Evolutionary conservation across 2,797 vertebrate genomes (phyloP).

Genomic region (Gila robusta): DNA sequence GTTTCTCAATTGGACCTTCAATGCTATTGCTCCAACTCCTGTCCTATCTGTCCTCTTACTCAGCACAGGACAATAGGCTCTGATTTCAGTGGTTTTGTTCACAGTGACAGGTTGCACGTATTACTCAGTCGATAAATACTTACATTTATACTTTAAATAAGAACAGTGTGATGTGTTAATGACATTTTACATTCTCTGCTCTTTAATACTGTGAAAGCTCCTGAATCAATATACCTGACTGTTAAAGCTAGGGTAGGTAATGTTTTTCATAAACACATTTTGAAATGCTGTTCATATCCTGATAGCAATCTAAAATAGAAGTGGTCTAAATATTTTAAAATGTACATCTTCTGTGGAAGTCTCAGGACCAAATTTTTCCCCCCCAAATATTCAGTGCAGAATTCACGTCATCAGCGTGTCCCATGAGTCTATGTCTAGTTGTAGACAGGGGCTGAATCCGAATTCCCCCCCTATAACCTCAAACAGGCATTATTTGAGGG

Average conservation of each 20-base stretch:
- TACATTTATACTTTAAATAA: background rate
- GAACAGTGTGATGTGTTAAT: constrained; percentile 32
- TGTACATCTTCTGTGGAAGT: background rate
- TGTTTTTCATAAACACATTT: background rate
- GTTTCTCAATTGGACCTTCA: constrained; percentile 70
- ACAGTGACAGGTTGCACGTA: background rate
- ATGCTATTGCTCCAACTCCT: constrained; percentile 62
- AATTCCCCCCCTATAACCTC: no score
- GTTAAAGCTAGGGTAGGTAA: background rate
- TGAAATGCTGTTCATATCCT: background rate
- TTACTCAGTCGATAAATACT: constrained; percentile 31
- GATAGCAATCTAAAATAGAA: background rate
- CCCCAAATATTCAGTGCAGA: no score
- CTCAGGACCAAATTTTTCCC: no score
- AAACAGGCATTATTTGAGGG: no score
- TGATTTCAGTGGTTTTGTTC: constrained; percentile 34
- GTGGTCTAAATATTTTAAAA: background rate
- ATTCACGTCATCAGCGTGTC: no score
- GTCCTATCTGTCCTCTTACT: constrained; percentile 33
- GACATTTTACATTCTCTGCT: constrained; percentile 65
- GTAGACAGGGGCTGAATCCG: no score
- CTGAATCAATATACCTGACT: background rate
- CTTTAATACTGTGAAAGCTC: constrained; percentile 69
- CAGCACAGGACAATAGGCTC: constrained; percentile 25
- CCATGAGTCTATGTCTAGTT: no score